A percentile compares a stretch with the other conserved stretches of the same genome.
Conservation (phyloP, 2,888 invertebrate genomes). For the Anorthoa munda region DNA sequence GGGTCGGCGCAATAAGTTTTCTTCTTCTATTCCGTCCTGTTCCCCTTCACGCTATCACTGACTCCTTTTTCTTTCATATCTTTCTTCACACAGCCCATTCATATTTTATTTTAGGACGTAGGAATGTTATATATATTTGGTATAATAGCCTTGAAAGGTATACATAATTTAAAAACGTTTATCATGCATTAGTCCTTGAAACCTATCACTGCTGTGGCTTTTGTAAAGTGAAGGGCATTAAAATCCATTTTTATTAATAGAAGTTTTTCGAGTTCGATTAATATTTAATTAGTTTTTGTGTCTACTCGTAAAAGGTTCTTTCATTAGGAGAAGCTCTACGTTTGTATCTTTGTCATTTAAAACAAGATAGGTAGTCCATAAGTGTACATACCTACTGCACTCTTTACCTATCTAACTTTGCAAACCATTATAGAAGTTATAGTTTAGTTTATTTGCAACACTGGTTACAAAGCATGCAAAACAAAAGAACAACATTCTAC, state of each 20-base stretch:
- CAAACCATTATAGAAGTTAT: neutral
- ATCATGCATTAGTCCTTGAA: neutral
- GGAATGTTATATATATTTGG: neutral
- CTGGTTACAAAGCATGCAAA: conserved; percentile 53
- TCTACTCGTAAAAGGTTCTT: no score
- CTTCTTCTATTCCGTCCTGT: no score
- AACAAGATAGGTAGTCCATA: no score
- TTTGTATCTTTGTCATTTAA: neutral
- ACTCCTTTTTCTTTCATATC: no score
- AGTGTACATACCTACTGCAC: no score
- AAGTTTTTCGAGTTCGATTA: no score
- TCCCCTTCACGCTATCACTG: no score
- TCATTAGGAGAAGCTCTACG: no score
- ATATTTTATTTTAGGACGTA: no score
- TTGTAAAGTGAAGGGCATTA: neutral
- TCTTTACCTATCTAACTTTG: neutral
- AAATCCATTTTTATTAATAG: neutral
- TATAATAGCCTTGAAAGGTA: neutral
- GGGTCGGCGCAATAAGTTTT: no score
- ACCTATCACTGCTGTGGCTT: neutral
- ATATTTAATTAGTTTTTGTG: no score
- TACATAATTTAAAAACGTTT: neutral
- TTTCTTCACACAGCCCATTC: no score
- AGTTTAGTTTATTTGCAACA: conserved; percentile 21
- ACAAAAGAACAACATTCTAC: conserved; percentile 53